Base-by-base conservation (phyloP, 2,113 vertebrate genomes). In the Oryzias melastigma region DNA sequence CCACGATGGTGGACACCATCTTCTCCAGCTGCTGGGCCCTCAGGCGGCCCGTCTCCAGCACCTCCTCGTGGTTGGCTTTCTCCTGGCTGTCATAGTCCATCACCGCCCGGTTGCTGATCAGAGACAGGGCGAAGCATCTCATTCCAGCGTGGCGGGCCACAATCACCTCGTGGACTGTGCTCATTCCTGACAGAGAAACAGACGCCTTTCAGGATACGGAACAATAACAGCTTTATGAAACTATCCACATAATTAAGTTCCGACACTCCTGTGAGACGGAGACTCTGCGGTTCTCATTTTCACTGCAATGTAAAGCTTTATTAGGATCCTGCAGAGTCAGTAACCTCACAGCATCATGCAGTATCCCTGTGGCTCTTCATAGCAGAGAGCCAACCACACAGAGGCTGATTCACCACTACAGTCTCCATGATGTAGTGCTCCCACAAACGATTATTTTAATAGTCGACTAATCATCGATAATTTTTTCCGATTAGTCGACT, bases 81-180 rank as follows among this genome's bases (percentile, higher is more conserved):
- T 89, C 85, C 42, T 73, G 68, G 44, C 87, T 93, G 75, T 79
- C 75, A 25, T 97, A 98, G 85, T 94, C 93, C 90, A 85, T 85
- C 85, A 95, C 81, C 0, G 73, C 82, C 14, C 85, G 88, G 89
- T 98, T 98, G 58, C 89, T 94, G 87, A 98, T 95, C 49, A 98
- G 94, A 5, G 96, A 98, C 77, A 96, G 84, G 47, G 93, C 96
- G 5, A 95, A 92, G 65, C 96, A 94, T 0, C 89, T 87, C 75
- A 98, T 92, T n/a, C 94, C 94, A 0, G 93, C 92, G 7, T 97
- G 96, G 3, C 92, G 90, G 4, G 94, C 94, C 0, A 93, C 92
- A 2, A 96, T 92, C 2, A 96, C 95, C 88, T 98, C 96, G 18
- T 94, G 95, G 1, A 90, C 93, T 0, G 95, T 98, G 88, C 96